Percentiles rank a stretch among this genome's conserved stretches.
Evolutionary conservation across 2,888 invertebrate genomes (phyloP).

Genomic region (Coleophora flavipennella): DNA sequence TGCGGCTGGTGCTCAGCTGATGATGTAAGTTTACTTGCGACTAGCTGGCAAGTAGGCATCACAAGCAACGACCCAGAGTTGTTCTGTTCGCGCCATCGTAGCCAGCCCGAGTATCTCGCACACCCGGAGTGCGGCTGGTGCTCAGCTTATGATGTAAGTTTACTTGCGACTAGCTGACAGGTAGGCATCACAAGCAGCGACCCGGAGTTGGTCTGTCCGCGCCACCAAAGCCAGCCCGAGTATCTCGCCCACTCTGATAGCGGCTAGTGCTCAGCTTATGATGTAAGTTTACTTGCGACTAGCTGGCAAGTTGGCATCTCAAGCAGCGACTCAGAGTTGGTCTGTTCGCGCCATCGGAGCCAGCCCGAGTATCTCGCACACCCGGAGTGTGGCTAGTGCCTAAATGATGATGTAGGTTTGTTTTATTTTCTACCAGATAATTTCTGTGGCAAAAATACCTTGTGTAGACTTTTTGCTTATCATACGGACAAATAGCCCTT

Average conservation of each 20-base stretch:
- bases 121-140: conserved; percentile 98
- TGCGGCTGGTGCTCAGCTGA: too few relatives aligned
- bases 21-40: too few relatives aligned
- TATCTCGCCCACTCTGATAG: conserved; percentile 93
- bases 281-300: conserved; percentile 82
- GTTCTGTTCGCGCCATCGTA: conserved; percentile 81
- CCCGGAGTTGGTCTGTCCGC: conserved; percentile 83
- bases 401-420: conserved; percentile 78
- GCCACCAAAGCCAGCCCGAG: conserved; percentile 82
- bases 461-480: too few relatives aligned
- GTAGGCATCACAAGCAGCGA: conserved; percentile 79
- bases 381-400: conserved; percentile 96
- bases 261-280: conserved; percentile 92
- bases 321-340: conserved; percentile 81
- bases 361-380: conserved; percentile 89
- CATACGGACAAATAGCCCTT: too few relatives aligned
- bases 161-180: conserved; percentile 31
- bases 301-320: conserved; percentile 83
- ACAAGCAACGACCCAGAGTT: conserved; percentile 82
- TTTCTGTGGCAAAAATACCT: too few relatives aligned
- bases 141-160: conserved; percentile 81
- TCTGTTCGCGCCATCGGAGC: conserved; percentile 81
- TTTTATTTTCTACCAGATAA: too few relatives aligned
- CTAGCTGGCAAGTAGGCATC: conserved; percentile 84
- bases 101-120: conserved; percentile 85